These are phyloP conservation scores for Sebastes vulpes DNA, from an alignment of 2,797 vertebrate species.

Conservation along the genomic window DNA sequence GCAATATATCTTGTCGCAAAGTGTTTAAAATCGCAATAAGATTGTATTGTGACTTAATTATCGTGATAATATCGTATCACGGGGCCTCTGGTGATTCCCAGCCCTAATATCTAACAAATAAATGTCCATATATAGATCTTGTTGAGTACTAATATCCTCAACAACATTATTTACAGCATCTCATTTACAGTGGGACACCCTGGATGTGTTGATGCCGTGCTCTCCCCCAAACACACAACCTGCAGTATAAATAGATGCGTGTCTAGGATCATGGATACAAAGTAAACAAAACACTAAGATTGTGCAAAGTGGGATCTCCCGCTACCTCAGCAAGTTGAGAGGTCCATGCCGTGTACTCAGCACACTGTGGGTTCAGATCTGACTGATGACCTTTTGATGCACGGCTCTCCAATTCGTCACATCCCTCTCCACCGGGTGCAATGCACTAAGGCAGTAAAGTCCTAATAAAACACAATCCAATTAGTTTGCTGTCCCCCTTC, in stretches of 20 bases:
- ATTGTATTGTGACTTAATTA: too few species aligned
- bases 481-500: slow-evolving; percentile 24
- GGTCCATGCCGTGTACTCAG: slow-evolving; percentile 14
- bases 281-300: slow-evolving; percentile 75
- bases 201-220: slow-evolving; percentile 13
- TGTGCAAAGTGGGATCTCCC: slow-evolving; percentile 38
- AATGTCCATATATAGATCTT: not conserved
- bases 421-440: slow-evolving; percentile 20
- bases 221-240: slow-evolving; percentile 23
- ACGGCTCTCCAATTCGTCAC: not conserved
- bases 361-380: slow-evolving; percentile 20
- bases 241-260: slow-evolving; percentile 71
- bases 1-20: too few species aligned
- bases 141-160: not conserved
- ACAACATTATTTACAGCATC: not conserved
- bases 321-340: slow-evolving; percentile 47
- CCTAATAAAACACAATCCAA: slow-evolving; percentile 36
- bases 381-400: slow-evolving; percentile 63
- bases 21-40: too few species aligned
- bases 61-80: too few species aligned
- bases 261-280: slow-evolving; percentile 70
- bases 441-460: slow-evolving; percentile 25
- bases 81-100: too few species aligned
- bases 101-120: not conserved
- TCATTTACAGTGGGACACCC: slow-evolving; percentile 19